Evolutionary conservation across 1,140 invertebrate species (phyloP).

Genomic region (Scaptomyza pallida): DNA sequence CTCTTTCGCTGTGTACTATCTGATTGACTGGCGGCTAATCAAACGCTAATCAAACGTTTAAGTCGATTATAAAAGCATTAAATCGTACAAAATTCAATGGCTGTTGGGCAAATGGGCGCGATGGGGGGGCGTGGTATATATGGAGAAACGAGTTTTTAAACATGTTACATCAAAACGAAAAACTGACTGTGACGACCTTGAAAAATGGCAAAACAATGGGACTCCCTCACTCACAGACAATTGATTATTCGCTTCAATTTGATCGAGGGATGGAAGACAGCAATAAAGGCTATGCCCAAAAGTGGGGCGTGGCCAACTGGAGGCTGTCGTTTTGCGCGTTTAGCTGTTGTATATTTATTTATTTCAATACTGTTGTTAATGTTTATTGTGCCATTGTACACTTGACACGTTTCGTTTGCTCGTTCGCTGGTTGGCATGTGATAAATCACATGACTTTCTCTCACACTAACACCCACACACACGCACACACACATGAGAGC

Average conservation of each 20-base stretch:
- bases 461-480: conserved; percentile 4
- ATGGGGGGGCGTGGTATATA: conserved; percentile 20
- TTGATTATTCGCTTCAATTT: conserved; percentile 28
- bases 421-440: conserved; percentile 52
- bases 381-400: conserved; percentile 71
- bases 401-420: conserved; percentile 70
- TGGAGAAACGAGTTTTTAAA: conserved; percentile 40
- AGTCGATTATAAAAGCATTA: conserved; percentile 77
- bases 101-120: not conserved
- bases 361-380: conserved; percentile 68
- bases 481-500: too few relatives aligned
- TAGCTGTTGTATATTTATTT: conserved; percentile 53
- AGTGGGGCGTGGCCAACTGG: conserved; percentile 27
- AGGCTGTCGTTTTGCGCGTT: not conserved
- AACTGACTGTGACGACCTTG: conserved; percentile 24
- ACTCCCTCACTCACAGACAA: conserved; percentile 10
- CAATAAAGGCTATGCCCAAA: not conserved
- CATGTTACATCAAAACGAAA: conserved; percentile 15
- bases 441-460: conserved; percentile 59
- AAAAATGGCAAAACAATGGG: conserved; percentile 22
- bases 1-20: conserved; percentile 18
- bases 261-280: not conserved
- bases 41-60: conserved; percentile 56
- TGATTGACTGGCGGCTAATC: conserved; percentile 72
- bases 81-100: conserved; percentile 35